These are phyloP conservation scores for Glossosoma conforme DNA, from an alignment of 1,140 invertebrate genomes.

Conservation along the genomic window DNA sequence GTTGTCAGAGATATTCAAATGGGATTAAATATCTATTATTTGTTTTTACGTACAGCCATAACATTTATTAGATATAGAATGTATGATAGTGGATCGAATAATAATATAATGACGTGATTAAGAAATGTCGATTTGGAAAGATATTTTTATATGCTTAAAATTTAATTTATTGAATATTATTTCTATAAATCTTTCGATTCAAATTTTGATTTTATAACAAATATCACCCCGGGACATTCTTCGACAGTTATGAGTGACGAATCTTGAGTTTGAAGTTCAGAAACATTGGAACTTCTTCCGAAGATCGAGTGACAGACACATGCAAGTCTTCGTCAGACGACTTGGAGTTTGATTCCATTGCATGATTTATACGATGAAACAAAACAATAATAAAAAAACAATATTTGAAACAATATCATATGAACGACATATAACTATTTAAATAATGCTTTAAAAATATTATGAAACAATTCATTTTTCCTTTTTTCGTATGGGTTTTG, in stretches of 20 bases:
- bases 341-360: too few species aligned
- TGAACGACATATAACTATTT: too few species aligned
- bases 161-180: neutral
- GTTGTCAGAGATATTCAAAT: conserved; percentile 16
- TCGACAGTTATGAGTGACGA: too few species aligned
- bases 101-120: conserved; percentile 20
- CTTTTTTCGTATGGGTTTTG: neutral
- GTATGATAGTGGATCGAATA: conserved; percentile 12
- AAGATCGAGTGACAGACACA: too few species aligned
- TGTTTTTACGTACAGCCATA: conserved; percentile 28
- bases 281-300: too few species aligned
- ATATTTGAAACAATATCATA: too few species aligned
- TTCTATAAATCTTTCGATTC: conserved; percentile 13
- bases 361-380: too few species aligned
- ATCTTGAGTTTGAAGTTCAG: too few species aligned
- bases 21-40: conserved; percentile 22
- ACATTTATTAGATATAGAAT: conserved; percentile 27
- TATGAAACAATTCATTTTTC: too few species aligned
- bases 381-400: too few species aligned
- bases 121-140: conserved; percentile 17
- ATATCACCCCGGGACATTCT: conserved; percentile 23
- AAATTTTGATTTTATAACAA: conserved; percentile 18
- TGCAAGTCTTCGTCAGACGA: too few species aligned
- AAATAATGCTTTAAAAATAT: too few species aligned
- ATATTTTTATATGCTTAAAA: conserved; percentile 17